Conservation (phyloP, 2,113 vertebrate species). For the Sorex fumeus region DNA sequence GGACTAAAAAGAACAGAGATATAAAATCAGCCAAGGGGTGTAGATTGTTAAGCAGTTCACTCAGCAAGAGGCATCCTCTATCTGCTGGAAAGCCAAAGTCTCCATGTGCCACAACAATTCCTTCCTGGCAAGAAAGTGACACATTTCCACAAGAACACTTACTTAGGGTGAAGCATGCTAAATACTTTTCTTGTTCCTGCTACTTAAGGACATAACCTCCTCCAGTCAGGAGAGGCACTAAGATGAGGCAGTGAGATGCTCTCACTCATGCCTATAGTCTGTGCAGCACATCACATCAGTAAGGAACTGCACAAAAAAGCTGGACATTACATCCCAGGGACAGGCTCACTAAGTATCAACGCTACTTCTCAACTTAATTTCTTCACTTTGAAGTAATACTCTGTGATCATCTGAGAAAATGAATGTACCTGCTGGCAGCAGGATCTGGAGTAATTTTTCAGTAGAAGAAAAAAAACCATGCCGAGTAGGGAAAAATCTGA, state of each 20-base stretch:
- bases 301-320: not conserved
- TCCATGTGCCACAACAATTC: not conserved
- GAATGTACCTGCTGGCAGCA: constrained; percentile 28
- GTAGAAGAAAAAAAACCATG: not conserved
- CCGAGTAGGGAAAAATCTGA: constrained; percentile 39
- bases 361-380: constrained; percentile 50
- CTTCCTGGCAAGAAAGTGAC: not conserved
- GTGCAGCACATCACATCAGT: not conserved
- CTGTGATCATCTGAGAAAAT: constrained; percentile 43
- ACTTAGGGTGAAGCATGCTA: not conserved
- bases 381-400: constrained; percentile 58
- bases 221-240: not conserved
- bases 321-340: not conserved
- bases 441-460: constrained; percentile 7
- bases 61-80: constrained; percentile 15
- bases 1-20: constrained; percentile 13
- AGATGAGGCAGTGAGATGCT: not conserved
- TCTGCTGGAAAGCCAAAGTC: not conserved
- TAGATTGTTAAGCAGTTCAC: not conserved
- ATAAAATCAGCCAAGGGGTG: not conserved
- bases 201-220: constrained; percentile 3
- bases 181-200: not conserved
- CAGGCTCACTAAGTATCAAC: constrained; percentile 9
- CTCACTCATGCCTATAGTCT: not conserved
- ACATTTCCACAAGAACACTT: not conserved